phyloP scores from a whole-genome alignment of 2,113 vertebrate species.

The Pachycephala philippinensis region DNA sequence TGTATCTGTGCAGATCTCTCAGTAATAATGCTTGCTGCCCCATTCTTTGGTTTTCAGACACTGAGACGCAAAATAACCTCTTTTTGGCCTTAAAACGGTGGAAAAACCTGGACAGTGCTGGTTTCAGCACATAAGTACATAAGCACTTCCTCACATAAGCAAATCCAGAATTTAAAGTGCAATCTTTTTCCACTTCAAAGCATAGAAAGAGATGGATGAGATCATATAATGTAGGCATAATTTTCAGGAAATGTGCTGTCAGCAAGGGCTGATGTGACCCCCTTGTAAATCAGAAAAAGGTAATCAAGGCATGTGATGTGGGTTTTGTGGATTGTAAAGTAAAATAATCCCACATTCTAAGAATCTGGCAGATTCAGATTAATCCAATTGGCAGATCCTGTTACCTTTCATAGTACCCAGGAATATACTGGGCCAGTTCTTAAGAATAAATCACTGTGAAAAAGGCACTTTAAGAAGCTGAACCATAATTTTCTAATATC shows the following conservation, averaged over 20 bases:
- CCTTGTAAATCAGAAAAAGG: background rate
- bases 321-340: background rate
- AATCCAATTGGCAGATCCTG: background rate
- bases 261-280: background rate
- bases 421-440: background rate
- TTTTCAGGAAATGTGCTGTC: background rate
- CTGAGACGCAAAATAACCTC: background rate
- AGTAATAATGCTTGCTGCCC: background rate
- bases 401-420: background rate
- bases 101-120: background rate
- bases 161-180: background rate
- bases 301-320: background rate
- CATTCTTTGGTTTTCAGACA: background rate
- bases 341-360: background rate
- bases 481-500: constrained; percentile 15
- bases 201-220: background rate
- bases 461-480: background rate
- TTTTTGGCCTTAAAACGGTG: background rate
- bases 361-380: background rate
- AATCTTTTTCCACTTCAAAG: background rate
- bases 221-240: background rate
- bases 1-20: background rate
- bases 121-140: background rate
- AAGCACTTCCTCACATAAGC: background rate
- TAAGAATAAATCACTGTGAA: background rate